Evolutionary conservation across 2,113 vertebrate species (phyloP).

Genomic region (Anseranas semipalmata): DNA sequence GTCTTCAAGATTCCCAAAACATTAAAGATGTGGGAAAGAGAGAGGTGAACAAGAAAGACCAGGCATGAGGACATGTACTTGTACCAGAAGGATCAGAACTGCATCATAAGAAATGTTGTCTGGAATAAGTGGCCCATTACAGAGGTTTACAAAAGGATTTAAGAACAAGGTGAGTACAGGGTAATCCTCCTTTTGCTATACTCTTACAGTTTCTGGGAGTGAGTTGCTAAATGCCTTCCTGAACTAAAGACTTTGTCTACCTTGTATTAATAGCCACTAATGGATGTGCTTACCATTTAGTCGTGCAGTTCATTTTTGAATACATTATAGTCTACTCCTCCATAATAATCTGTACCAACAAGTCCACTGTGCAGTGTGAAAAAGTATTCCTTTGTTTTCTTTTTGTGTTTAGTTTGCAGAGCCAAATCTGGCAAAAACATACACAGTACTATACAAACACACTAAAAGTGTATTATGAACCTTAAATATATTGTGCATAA

Average conservation of each 20-base stretch:
- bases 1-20: not conserved
- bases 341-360: not conserved
- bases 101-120: not conserved
- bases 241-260: not conserved
- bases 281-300: not conserved
- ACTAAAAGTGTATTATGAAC: not conserved
- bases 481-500: not conserved
- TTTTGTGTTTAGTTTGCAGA: not conserved
- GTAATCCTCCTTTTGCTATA: not conserved
- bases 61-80: not conserved
- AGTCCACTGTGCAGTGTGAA: not conserved
- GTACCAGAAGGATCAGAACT: not conserved
- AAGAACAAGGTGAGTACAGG: not conserved
- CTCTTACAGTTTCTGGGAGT: not conserved
- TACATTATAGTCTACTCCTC: not conserved
- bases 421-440: not conserved
- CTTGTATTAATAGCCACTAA: not conserved
- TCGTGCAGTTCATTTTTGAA: not conserved
- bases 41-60: not conserved
- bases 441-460: fast-evolving
- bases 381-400: not conserved
- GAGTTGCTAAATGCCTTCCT: not conserved
- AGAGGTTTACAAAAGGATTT: not conserved
- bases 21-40: not conserved
- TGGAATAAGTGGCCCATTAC: not conserved